A percentile compares a stretch with the other conserved stretches of the same genome.
Conservation (phyloP, 2,888 invertebrate genomes). For the Polylopha cassiicola region DNA sequence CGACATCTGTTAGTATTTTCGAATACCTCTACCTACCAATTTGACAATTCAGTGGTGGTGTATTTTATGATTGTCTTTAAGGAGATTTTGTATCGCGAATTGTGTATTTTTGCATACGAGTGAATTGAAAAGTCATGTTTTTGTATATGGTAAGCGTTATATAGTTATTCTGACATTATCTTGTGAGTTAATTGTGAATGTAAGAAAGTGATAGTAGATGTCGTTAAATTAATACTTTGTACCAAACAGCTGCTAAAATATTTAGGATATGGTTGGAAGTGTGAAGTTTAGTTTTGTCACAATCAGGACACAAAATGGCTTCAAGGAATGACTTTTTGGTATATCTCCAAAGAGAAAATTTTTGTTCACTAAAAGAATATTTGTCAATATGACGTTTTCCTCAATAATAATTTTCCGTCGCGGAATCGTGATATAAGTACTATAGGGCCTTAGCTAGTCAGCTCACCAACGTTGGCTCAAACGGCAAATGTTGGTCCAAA, state of each 20-base stretch:
- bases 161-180: constrained; percentile 12
- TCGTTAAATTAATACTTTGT: no score
- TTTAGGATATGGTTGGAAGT: no score
- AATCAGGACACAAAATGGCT: no score
- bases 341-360: no score
- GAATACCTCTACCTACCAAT: no score
- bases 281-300: no score
- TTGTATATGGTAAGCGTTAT: constrained; percentile 19
- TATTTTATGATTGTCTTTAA: constrained; percentile 41
- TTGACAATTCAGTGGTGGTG: constrained; percentile 12
- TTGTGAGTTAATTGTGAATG: constrained; percentile 1
- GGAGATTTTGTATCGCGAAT: constrained; percentile 59
- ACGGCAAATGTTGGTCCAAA: constrained; percentile 16
- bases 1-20: no score
- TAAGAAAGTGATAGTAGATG: background rate
- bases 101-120: constrained; percentile 58
- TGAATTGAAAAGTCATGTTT: constrained; percentile 28
- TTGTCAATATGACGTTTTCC: no score
- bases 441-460: constrained; percentile 21
- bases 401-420: no score
- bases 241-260: no score
- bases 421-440: no score
- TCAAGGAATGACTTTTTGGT: no score
- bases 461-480: constrained; percentile 19
- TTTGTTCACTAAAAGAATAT: constrained; percentile 4